Percentiles rank a stretch among this genome's conserved stretches.
phyloP scores from a whole-genome alignment of 1,140 invertebrate species.

The Lepidurus couesii region DNA sequence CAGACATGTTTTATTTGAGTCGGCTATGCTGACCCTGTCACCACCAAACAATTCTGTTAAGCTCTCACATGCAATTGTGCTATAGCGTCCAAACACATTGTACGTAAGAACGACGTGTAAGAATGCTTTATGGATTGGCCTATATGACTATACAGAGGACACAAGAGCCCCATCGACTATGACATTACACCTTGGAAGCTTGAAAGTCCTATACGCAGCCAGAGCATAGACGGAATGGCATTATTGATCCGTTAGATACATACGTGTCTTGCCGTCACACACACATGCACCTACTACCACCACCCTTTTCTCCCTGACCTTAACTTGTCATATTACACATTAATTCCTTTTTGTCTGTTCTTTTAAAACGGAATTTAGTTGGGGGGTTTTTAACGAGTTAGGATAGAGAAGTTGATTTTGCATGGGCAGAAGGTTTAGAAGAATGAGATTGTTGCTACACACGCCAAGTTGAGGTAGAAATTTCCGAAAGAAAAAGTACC shows the following conservation, averaged over 20 bases:
- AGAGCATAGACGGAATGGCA: constrained; percentile 8
- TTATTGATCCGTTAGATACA: constrained; percentile 4
- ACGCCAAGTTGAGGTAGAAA: not conserved
- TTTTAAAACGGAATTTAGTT: too few relatives aligned
- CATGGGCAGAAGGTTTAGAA: too few relatives aligned
- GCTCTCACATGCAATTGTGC: not conserved
- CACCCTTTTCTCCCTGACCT: too few relatives aligned
- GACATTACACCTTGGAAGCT: not conserved
- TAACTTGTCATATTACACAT: too few relatives aligned
- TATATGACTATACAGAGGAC: not conserved
- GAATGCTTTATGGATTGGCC: not conserved
- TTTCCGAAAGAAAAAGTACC: not conserved
- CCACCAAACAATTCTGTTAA: not conserved
- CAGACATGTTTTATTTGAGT: too few relatives aligned
- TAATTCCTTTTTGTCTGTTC: too few relatives aligned
- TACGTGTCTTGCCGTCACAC: constrained; percentile 5
- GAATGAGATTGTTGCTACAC: not conserved
- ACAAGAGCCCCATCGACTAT: not conserved
- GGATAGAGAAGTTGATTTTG: too few relatives aligned
- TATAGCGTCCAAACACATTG: not conserved
- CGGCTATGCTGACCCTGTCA: too few relatives aligned
- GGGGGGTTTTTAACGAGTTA: too few relatives aligned
- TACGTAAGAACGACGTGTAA: not conserved
- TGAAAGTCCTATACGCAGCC: not conserved
- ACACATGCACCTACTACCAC: not conserved